Percentiles rank a stretch among this genome's conserved stretches.
phyloP scores from a whole-genome alignment of 1,140 invertebrate genomes.

The Tribolium castaneum region DNA sequence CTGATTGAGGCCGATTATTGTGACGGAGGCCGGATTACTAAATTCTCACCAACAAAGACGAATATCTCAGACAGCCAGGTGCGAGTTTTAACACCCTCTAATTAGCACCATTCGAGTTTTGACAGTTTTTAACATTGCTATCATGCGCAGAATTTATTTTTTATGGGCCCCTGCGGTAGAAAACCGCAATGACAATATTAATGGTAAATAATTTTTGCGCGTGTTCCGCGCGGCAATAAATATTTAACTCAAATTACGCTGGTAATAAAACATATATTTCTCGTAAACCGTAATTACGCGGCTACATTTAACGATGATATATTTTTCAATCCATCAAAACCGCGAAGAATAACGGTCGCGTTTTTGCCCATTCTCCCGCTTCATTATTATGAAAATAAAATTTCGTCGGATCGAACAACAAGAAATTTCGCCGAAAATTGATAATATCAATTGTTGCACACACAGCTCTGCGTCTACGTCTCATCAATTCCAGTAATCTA shows the following conservation, averaged over 20 bases:
- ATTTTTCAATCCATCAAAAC: slow-evolving; percentile 27
- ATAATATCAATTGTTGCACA: slow-evolving; percentile 39
- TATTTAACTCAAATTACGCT: slow-evolving; percentile 3
- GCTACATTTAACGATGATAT: slow-evolving; percentile 1
- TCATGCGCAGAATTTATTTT: not conserved
- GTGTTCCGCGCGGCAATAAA: not conserved
- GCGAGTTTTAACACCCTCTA: not conserved
- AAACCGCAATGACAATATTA: slow-evolving; percentile 22
- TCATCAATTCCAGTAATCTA: slow-evolving; percentile 40
- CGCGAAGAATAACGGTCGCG: slow-evolving; percentile 18
- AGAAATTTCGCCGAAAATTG: slow-evolving; percentile 27
- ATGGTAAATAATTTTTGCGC: slow-evolving; percentile 18
- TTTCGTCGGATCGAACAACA: slow-evolving; percentile 9
- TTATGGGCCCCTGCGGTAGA: not conserved
- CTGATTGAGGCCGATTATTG: slow-evolving; percentile 17
- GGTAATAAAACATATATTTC: slow-evolving; percentile 26
- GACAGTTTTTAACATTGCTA: no score
- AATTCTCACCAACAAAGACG: slow-evolving; percentile 18
- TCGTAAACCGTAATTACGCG: slow-evolving; percentile 4
- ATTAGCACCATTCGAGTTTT: no score
- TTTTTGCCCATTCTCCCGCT: not conserved
- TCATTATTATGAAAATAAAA: slow-evolving; percentile 22
- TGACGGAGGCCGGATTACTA: slow-evolving; percentile 2
- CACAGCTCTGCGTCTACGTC: slow-evolving; percentile 7
- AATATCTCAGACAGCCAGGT: not conserved